A percentile compares a stretch with the other conserved stretches of the same genome.
Conservation (phyloP, 1,140 invertebrate species). For the Wasmannia auropunctata region DNA sequence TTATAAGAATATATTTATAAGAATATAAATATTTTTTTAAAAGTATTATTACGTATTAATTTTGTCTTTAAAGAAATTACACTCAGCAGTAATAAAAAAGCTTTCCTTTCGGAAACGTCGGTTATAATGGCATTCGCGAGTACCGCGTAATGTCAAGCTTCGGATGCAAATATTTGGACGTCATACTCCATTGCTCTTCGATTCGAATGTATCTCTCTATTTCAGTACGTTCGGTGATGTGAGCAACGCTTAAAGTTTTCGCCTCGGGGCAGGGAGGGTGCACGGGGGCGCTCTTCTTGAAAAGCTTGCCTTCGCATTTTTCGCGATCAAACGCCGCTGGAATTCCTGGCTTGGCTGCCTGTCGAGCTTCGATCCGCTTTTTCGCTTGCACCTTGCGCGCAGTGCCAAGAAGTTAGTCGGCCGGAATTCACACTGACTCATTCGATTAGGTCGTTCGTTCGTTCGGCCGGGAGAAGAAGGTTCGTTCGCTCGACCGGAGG, state of each 20-base stretch:
- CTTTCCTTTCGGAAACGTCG: not conserved
- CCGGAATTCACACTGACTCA: constrained; percentile 60
- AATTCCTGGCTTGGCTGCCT: constrained; percentile 47
- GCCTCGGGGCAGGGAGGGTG: not conserved
- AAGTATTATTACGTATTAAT: not conserved
- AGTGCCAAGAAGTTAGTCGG: constrained; percentile 60
- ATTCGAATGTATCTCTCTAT: not conserved
- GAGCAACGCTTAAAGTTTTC: constrained; percentile 25
- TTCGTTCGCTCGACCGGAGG: constrained; percentile 19
- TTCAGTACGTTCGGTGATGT: constrained; percentile 18
- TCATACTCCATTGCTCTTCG: not conserved
- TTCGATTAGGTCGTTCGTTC: constrained; percentile 56
- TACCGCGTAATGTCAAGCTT: constrained; percentile 1
- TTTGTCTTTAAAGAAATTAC: not conserved
- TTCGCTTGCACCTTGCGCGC: constrained; percentile 50
- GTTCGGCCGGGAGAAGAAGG: constrained; percentile 25
- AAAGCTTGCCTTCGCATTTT: constrained; percentile 60
- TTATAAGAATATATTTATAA: too few species aligned
- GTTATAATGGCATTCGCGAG: not conserved
- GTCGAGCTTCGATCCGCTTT: constrained; percentile 58
- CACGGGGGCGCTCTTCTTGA: constrained; percentile 29
- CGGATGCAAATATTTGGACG: not conserved
- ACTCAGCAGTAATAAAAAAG: not conserved
- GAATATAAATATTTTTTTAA: too few species aligned
- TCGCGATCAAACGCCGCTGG: constrained; percentile 58